phyloP scores from a whole-genome alignment of 2,888 invertebrate species.

The Caenorhabditis sp. region DNA sequence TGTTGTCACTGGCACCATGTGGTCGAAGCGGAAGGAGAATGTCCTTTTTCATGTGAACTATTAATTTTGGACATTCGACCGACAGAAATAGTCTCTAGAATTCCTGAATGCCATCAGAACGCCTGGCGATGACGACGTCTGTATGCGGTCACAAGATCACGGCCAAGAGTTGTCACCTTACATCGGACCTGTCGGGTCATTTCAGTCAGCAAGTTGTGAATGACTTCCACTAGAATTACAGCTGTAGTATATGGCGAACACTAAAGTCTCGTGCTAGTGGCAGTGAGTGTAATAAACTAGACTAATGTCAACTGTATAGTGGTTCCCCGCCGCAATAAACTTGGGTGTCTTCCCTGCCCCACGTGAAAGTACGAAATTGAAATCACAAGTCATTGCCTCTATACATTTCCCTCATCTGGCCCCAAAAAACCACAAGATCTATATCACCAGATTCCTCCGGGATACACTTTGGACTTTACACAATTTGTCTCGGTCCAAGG shows the following conservation, averaged over 20 bases:
- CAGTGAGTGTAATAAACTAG: neutral
- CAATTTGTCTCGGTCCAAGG: neutral
- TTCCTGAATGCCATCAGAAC: neutral
- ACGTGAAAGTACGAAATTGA: neutral
- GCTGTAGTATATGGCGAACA: neutral
- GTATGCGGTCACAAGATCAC: neutral
- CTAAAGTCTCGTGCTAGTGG: neutral
- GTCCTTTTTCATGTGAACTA: slow-evolving; percentile 3
- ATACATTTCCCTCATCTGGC: neutral
- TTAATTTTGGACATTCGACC: neutral
- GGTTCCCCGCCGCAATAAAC: slow-evolving; percentile 1
- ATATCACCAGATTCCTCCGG: neutral
- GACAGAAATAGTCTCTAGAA: neutral
- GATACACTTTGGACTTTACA: slow-evolving; percentile 14
- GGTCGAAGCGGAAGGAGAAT: neutral
- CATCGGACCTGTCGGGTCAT: neutral
- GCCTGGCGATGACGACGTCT: neutral
- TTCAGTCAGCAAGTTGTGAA: neutral
- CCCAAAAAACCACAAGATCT: neutral
- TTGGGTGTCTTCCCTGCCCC: neutral
- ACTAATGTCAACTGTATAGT: slow-evolving; percentile 3
- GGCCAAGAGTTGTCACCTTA: neutral
- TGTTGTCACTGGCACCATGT: slow-evolving; percentile 12
- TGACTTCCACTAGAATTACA: neutral
- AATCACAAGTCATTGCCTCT: neutral